Base-by-base conservation (phyloP, 2,888 invertebrate species). In the Poecilobothrus nobilitatus region DNA sequence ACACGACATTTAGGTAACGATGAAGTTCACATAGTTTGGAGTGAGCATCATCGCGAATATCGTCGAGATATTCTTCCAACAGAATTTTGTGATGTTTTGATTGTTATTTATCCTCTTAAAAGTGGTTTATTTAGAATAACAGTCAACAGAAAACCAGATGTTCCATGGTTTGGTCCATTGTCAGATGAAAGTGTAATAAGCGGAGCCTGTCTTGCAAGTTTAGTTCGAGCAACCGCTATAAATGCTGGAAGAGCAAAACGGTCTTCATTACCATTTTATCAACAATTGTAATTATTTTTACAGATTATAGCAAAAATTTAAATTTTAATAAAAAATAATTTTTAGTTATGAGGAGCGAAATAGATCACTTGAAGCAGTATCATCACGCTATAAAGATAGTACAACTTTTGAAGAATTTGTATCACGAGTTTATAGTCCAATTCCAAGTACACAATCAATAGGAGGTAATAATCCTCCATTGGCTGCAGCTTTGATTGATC, bases 21-120 rank as follows among this genome's bases (percentile, higher is more conserved):
- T 82, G 97, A 98, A 82, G 94, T 99, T 70, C 98, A 98, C 80
- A 95, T 99, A 72, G 96, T 99, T 41, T 99, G 99, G 99, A 97
- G 96, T 67, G 99, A 99, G 79, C 97, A 99, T 82, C 88, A 88
- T 82, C 87, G 97, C 72, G 95, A 97, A 78, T 99, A 99, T 84
- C 88, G 96, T 70, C 88, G 97, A 69, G 96, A 96, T 78, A 97
- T 97, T 75, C 91, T 99, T 78, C 97, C 98, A 68, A 99, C 99
- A 15, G 97, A 99, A 84, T 99, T 99, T 86, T 98, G 97, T 81
- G 99, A 99, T 85, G 95, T 99, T 72, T 87, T 99, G 71, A 95
- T 99, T 77, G 93, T 91, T 65, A 92, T 99, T 76, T 98, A 99
- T 84, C 97, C 98, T 3, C 84, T 97, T 76, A 87, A 89, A 67